A percentile compares a stretch with the other conserved stretches of the same genome.
Evolutionary conservation across 1,140 invertebrate species (phyloP).

Genomic region (Hydropsyche tenuis): DNA sequence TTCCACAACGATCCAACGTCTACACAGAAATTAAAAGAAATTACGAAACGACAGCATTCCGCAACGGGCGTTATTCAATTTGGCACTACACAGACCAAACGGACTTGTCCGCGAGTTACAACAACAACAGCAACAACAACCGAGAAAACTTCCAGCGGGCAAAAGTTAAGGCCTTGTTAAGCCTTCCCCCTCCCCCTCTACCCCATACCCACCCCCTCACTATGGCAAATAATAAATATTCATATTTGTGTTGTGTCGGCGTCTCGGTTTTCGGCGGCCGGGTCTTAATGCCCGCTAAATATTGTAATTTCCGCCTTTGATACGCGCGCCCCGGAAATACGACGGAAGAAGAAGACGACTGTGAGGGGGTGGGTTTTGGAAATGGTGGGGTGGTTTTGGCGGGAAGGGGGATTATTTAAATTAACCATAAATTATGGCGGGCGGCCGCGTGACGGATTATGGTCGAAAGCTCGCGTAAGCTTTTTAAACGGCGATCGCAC

Average conservation of each 20-base stretch:
- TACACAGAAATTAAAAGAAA: no score
- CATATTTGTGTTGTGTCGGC: slow-evolving; percentile 40
- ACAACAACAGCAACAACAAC: neutral
- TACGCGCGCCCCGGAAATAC: slow-evolving; percentile 29
- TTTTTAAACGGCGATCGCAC: slow-evolving; percentile 31
- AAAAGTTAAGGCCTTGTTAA: slow-evolving; percentile 41
- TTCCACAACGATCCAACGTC: no score
- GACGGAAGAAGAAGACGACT: neutral
- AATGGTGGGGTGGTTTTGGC: neutral
- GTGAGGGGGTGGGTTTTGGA: neutral
- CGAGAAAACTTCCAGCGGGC: neutral
- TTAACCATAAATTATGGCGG: slow-evolving; percentile 49
- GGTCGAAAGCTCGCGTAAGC: slow-evolving; percentile 46
- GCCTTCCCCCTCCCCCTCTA: slow-evolving; percentile 26
- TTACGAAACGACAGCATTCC: no score
- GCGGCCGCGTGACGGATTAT: slow-evolving; percentile 48
- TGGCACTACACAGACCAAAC: no score
- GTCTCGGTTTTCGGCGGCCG: slow-evolving; percentile 18
- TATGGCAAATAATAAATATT: slow-evolving; percentile 47
- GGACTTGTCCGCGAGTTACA: neutral
- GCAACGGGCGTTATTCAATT: no score
- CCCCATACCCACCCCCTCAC: slow-evolving; percentile 21
- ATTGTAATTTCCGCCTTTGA: slow-evolving; percentile 41
- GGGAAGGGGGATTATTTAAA: slow-evolving; percentile 48
- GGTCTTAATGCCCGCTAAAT: slow-evolving; percentile 41